Percentiles rank a stretch among this genome's conserved stretches.
Evolutionary conservation across 2,797 vertebrate genomes (phyloP).

Genomic region (Knipowitschia caucasica): DNA sequence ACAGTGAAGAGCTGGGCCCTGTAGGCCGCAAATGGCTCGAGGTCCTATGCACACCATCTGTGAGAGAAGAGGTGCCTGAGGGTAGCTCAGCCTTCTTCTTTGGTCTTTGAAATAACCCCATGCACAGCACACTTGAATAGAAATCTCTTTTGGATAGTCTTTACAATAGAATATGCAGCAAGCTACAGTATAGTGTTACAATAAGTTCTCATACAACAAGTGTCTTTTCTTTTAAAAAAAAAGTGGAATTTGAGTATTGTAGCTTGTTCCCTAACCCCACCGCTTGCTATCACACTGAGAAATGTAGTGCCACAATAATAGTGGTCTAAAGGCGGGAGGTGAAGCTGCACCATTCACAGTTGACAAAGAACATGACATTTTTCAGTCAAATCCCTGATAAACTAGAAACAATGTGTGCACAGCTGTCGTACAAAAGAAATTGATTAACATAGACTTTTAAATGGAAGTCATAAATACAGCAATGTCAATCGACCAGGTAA

Average conservation of each 20-base stretch:
- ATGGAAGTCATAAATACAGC: neutral
- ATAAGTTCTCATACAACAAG: conserved; percentile 23
- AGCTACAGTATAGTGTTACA: conserved; percentile 23
- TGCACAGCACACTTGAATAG: neutral
- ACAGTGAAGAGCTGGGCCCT: conserved; percentile 30
- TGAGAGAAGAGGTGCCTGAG: conserved; percentile 55
- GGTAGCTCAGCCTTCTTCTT: conserved; percentile 30
- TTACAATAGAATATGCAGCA: conserved; percentile 9
- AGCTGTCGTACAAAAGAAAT: neutral
- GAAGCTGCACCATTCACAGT: conserved; percentile 27
- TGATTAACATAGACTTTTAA: neutral
- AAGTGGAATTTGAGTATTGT: conserved; percentile 45
- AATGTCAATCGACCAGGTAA: neutral
- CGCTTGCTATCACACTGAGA: conserved; percentile 35
- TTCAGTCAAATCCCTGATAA: neutral
- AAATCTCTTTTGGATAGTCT: conserved; percentile 6
- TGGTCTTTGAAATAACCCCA: conserved; percentile 13
- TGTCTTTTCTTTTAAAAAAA: conserved; percentile 35
- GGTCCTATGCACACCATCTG: conserved; percentile 59
- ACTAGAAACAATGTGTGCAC: neutral
- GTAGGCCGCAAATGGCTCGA: conserved; percentile 43
- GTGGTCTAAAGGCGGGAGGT: conserved; percentile 34
- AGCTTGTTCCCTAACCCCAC: conserved; percentile 27
- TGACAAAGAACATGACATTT: neutral
- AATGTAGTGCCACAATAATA: conserved; percentile 41